phyloP scores from a whole-genome alignment of 2,797 vertebrate genomes.

The Sebastes diploproa region DNA sequence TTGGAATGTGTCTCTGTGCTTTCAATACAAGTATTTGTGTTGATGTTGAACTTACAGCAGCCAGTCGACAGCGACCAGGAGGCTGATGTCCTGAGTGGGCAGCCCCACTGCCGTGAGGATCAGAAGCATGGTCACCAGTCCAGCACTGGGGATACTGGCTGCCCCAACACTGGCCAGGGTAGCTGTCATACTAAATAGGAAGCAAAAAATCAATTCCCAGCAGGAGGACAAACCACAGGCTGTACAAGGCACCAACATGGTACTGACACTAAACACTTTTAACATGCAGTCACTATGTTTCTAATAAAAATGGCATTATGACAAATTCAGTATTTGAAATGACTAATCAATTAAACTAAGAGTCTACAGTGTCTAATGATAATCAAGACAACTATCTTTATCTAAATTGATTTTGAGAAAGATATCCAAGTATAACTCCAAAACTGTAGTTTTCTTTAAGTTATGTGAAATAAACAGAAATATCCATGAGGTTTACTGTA shows the following conservation, averaged over 20 bases:
- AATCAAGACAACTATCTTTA: neutral
- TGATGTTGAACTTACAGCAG: slow-evolving; percentile 89
- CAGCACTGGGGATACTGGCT: slow-evolving; percentile 97
- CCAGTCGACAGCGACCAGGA: slow-evolving; percentile 98
- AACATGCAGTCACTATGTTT: neutral
- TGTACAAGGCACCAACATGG: neutral
- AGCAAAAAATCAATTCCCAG: slow-evolving; percentile 56
- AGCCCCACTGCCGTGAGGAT: slow-evolving; percentile 97
- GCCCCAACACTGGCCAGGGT: slow-evolving; percentile 97
- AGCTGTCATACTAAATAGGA: slow-evolving; percentile 89
- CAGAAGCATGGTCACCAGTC: slow-evolving; percentile 98
- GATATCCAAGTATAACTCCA: too few relatives aligned
- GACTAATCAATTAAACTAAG: neutral
- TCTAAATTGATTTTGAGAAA: neutral
- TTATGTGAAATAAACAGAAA: neutral
- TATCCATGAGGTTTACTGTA: neutral
- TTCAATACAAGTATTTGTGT: neutral
- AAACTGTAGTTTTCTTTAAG: neutral
- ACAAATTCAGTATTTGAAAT: neutral
- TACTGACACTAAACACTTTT: neutral
- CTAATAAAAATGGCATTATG: neutral
- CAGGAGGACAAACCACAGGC: neutral
- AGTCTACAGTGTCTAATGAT: neutral
- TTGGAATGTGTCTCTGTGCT: neutral
- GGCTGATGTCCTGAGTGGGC: slow-evolving; percentile 97